Percentiles rank a stretch among this genome's conserved stretches.
phyloP scores from a whole-genome alignment of 2,888 invertebrate genomes.

The Lepeophtheirus nordmannii region DNA sequence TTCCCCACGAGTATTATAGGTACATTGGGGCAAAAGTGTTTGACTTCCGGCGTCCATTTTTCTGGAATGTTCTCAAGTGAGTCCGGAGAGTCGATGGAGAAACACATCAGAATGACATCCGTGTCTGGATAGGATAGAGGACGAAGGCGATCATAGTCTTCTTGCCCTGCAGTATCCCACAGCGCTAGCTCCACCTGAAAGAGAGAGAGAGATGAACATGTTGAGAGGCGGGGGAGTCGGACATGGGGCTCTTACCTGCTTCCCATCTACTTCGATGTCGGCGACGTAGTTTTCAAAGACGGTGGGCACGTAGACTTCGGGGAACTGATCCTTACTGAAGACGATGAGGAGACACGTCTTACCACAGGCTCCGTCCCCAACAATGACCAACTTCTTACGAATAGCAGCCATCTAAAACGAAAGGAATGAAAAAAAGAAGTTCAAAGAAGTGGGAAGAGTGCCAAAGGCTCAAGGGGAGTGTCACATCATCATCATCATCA shows the following conservation, averaged over 20 bases:
- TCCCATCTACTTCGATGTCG: constrained; percentile 98
- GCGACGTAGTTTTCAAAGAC: constrained; percentile 99
- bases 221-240: neutral
- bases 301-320: constrained; percentile 94
- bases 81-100: constrained; percentile 94
- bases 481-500: too few species aligned
- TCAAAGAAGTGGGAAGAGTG: neutral
- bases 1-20: constrained; percentile 98
- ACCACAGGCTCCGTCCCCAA: constrained; percentile 67
- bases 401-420: neutral
- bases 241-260: constrained; percentile 43
- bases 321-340: constrained; percentile 99
- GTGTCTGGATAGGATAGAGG: constrained; percentile 96
- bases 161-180: constrained; percentile 93
- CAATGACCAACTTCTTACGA: constrained; percentile 76
- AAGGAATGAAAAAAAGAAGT: neutral
- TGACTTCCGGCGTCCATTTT: constrained; percentile 49
- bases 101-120: constrained; percentile 95
- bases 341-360: constrained; percentile 98
- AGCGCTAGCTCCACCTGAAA: constrained; percentile 38
- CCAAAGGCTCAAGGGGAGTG: too few species aligned
- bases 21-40: constrained; percentile 98
- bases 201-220: too few species aligned
- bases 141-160: constrained; percentile 88
- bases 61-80: constrained; percentile 98